Evolutionary conservation across 2,113 vertebrate genomes (phyloP).

Genomic region (Uropsilus gracilis): DNA sequence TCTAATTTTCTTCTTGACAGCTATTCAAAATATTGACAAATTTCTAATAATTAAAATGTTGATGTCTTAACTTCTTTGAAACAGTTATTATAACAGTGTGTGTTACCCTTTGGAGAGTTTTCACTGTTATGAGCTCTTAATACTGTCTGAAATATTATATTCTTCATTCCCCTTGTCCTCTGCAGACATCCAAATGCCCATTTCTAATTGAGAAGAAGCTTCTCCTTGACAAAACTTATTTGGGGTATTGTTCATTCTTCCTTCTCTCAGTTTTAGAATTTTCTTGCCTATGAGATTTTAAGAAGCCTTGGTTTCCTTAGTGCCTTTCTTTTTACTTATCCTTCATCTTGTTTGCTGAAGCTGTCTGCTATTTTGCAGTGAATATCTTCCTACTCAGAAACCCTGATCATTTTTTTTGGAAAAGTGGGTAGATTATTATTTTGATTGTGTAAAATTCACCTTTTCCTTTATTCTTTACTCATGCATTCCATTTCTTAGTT

Average conservation of each 20-base stretch:
- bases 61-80: conserved; percentile 8
- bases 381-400: not conserved
- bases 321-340: not conserved
- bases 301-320: not conserved
- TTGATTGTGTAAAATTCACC: conserved; percentile 3
- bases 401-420: conserved; percentile 25
- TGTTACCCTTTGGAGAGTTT: conserved; percentile 1
- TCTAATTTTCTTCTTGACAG: not conserved
- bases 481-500: conserved; percentile 2
- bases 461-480: conserved; percentile 35
- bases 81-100: not conserved
- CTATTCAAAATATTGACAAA: conserved; percentile 27
- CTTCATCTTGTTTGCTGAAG: not conserved
- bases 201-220: conserved; percentile 10
- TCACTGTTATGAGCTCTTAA: conserved; percentile 8
- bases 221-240: not conserved
- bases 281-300: not conserved
- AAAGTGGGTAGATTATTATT: not conserved
- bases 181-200: conserved; percentile 2
- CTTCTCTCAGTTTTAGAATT: not conserved
- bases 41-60: conserved; percentile 13
- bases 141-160: conserved; percentile 16
- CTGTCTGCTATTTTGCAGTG: not conserved
- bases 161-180: conserved; percentile 19
- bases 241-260: not conserved